Evolutionary conservation across 1,140 invertebrate species (phyloP), one percentile per base, ranked within the genome.

Genomic region (Venturia canescens): DNA sequence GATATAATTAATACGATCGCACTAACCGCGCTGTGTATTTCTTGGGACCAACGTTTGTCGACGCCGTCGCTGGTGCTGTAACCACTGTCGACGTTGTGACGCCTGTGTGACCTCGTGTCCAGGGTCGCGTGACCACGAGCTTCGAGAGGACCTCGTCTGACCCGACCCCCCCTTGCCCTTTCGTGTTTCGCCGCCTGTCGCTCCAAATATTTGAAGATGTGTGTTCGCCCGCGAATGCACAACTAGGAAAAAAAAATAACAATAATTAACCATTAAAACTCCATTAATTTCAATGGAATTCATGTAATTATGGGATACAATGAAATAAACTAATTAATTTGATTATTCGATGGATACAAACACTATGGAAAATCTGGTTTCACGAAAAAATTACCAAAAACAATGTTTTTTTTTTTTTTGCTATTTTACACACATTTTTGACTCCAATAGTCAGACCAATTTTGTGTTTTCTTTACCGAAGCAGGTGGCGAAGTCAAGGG

Each of bases 121-220:
- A 92, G 75, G 3, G 93, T 94, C 2, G 93, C 92, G 81, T 94
- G 93, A 29, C 93, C 93, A n/a, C 93, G 89, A 0, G 91, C 84
- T 53, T 91, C 92, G 77, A 93, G 83, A 15, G 90, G 93, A 79
- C 88, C 88, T 80, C 86, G 83, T 21, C 84, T 88, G 23, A 80
- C 83, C 78, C 88, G 88, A 38, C 90, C 89, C 9, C 89, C 90
- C 71, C 90, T 89, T 77, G 90, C 91, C 27, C 93, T 88, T 15
- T 93, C 93, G 82, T 94, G 94, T 87, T 95, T 95, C 85, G 94
- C 94, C 27, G 97, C 96, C 92, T 97, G 96, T 87, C 95, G 96
- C 88, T 98, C 97, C 79, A 99, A 93, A 92, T 97, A 98, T 89
- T 98, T 98, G 93, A 98, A 98, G 81, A 99, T 97, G 92, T 98